Percentiles rank a stretch among this genome's conserved stretches.
Evolutionary conservation across 2,888 invertebrate species (phyloP).

Genomic region (Horisme vitalbata): DNA sequence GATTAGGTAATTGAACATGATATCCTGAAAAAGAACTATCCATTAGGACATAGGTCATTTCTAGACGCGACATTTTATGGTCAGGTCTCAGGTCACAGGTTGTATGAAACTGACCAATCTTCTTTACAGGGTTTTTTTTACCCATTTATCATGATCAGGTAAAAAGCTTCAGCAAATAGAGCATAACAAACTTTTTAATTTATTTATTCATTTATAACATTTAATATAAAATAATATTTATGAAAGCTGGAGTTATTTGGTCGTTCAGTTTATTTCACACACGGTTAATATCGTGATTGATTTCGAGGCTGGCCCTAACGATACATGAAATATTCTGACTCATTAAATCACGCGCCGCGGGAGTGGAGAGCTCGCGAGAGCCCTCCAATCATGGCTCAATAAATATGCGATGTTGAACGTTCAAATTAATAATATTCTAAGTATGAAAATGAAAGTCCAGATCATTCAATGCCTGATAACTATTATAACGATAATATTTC

Average conservation of each 20-base stretch:
- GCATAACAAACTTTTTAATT: constrained; percentile 8
- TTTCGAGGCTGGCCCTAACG: constrained; percentile 73
- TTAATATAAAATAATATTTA: no score
- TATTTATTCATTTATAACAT: no score
- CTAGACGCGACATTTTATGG: no score
- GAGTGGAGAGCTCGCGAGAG: constrained; percentile 62
- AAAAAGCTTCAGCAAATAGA: background rate
- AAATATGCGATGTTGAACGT: constrained; percentile 54
- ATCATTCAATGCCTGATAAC: no score
- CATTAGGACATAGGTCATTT: no score
- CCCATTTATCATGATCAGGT: no score
- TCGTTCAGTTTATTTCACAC: constrained; percentile 72
- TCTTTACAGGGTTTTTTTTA: no score
- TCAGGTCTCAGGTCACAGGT: no score
- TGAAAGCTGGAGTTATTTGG: constrained; percentile 49
- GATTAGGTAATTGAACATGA: no score
- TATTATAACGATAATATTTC: no score
- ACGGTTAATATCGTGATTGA: constrained; percentile 78
- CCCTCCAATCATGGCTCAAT: constrained; percentile 64
- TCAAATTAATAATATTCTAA: constrained; percentile 47
- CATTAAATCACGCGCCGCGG: constrained; percentile 70
- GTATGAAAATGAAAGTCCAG: constrained; percentile 11
- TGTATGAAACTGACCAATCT: no score
- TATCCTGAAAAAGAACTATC: no score
- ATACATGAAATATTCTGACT: constrained; percentile 77